Evolutionary conservation across 2,888 invertebrate genomes (phyloP), one percentile per base, ranked within the genome.

Genomic region (Drosophila prostipennis): DNA sequence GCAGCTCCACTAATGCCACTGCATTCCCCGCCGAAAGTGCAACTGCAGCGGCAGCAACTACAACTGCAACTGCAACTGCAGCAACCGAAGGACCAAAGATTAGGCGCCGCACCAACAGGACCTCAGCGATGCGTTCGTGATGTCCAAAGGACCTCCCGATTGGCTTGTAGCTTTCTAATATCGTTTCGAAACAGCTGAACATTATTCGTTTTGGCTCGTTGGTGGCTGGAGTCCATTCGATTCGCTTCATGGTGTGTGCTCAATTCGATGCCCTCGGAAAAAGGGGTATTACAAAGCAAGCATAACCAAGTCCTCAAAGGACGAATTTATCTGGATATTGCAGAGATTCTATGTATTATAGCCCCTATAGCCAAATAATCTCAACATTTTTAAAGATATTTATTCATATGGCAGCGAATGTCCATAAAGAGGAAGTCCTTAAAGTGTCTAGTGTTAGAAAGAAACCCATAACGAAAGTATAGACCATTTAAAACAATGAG

Each of bases 1-100:
- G 65, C 71, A 80, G 73, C 87, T 76, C 77, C 74, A 76, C 80
- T 85, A 82, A 84, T 84, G 77, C 86, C 82, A 86, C 86, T 77
- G 82, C 87, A 72, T 51, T 45, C 34, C 45, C 34, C 36, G 54
- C 14, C 14, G 46, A n/a, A 26, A 29, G 16, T 48, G 34, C 46
- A 48, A 32, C 11, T 43, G 57, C 69, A 78, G 70, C 68, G 63
- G 74, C 61, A 58, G 6, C n/a, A 11, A 43, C 59, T 53, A 37
- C 55, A 63, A 10, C 34, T 13, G 40, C 58, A 53, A 43, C 59
- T 53, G 40, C 55, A 63, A 10, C 34, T 13, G 40, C 58, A 53
- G 14, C 14, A 7, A 29, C 7, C 29, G 26, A 14, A 36, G 48
- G 55, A 46, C 42, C 51, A 65, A 72, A 54, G 73, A 65, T 73